A percentile compares a stretch with the other conserved stretches of the same genome.
Evolutionary conservation across 1,140 invertebrate genomes (phyloP).

Genomic region (Calephelis nemesis): DNA sequence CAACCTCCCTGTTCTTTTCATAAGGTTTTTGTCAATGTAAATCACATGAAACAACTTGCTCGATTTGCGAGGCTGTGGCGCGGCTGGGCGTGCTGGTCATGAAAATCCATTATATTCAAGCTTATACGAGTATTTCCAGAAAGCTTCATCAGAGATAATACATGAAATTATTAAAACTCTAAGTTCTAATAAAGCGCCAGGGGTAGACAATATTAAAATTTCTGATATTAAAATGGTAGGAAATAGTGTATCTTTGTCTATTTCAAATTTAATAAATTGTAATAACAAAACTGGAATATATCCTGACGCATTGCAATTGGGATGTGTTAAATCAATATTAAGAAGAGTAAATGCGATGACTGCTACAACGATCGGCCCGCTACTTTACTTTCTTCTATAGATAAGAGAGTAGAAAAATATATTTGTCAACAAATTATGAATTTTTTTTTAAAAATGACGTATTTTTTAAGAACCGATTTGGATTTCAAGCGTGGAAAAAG

Average conservation of each 20-base stretch:
- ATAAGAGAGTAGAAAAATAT: constrained; percentile 38
- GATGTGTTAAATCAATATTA: constrained; percentile 37
- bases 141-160: constrained; percentile 22
- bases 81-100: too few species aligned
- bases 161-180: too few species aligned
- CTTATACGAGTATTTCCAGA: constrained; percentile 31
- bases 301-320: constrained; percentile 33
- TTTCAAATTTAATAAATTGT: constrained; percentile 34
- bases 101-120: constrained; percentile 24
- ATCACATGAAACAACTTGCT: too few species aligned
- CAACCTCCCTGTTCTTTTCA: too few species aligned
- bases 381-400: constrained; percentile 23
- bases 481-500: background rate
- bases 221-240: constrained; percentile 29
- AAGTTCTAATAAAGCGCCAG: constrained; percentile 30
- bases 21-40: too few species aligned
- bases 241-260: constrained; percentile 20
- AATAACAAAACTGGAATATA: constrained; percentile 29
- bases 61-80: too few species aligned
- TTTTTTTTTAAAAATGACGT: constrained; percentile 36
- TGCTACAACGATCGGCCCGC: constrained; percentile 39
- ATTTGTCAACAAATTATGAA: constrained; percentile 36
- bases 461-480: constrained; percentile 30
- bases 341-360: constrained; percentile 36
- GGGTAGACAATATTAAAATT: constrained; percentile 31